Base-by-base conservation (phyloP, 2,888 invertebrate species). In the Adelognathus sp. region DNA sequence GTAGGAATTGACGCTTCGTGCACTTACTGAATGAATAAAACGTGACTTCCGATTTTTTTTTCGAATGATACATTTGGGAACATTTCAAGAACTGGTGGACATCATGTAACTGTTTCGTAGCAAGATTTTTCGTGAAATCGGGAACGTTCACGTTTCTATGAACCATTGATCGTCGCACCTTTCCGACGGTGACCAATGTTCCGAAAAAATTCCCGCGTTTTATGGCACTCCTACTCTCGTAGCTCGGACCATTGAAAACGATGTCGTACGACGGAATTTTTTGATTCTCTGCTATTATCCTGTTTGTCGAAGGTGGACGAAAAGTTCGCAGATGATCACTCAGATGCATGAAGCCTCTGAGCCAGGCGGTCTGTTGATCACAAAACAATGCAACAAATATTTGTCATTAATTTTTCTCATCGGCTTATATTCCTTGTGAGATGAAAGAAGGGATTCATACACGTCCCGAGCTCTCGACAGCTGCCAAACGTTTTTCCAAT, bases 281-380 rank as follows among this genome's bases (percentile, higher is more conserved):
- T 27, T 31, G 24, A 1, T 39, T 16, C 0, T 18, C 39, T 7
- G 60, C 9, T 3, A 29, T 21, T 44, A 46, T 60, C 7, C 66
- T 60, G 31, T 31, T 11, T 46, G 50, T 61, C 1, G 31, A 31
- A 18, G 72, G 71, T 2, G 76, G 71, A 63, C 63, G 31, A 61
- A 76, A 76, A 31, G 39, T 76, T 67, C 76, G 79, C 41, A 67
- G 71, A 14, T 76, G 66, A 21, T 58, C 76, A 54, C 56, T 72
- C 39, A 76, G n/a, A 36, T 76, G 61, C 76, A 79, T 76, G n/a
- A 76, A 76, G 21, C 61, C 76, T 69, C 50, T 67, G 14, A 79
- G 76, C 79, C 79, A 79, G 6, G 50, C 66, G 27, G 67, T 56
- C 76, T 79, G 71, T 6, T 33, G 1, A 21, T 21, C n/a, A 21